phyloP scores from a whole-genome alignment of 1,140 invertebrate species.

The Sitobion miscanthi region DNA sequence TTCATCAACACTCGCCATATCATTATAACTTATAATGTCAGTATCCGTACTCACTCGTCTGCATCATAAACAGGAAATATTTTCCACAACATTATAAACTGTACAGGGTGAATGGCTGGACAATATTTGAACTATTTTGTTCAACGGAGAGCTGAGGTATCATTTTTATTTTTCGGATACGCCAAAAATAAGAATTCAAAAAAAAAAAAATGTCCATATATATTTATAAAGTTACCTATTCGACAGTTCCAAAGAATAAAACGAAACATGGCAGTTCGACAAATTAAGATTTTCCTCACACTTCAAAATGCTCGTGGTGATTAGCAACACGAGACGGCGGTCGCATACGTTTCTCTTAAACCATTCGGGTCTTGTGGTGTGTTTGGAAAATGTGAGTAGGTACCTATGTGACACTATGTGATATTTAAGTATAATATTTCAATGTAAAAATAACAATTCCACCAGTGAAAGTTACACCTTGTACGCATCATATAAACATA shows the following conservation, averaged over 20 bases:
- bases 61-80: constrained; percentile 1
- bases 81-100: neutral
- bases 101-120: neutral
- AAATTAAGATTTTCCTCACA: neutral
- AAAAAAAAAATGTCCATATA: neutral
- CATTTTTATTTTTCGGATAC: neutral
- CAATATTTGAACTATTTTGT: neutral
- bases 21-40: neutral
- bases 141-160: neutral
- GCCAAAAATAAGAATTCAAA: neutral
- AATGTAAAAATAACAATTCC: neutral
- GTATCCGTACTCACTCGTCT: neutral
- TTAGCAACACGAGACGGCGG: neutral
- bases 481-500: neutral
- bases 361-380: neutral
- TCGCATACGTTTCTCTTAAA: neutral
- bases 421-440: neutral
- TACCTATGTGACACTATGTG: neutral
- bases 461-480: neutral
- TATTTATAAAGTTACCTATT: neutral
- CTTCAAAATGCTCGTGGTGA: neutral
- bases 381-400: neutral
- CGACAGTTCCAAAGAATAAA: neutral
- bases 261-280: neutral
- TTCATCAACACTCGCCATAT: neutral